Base-by-base conservation (phyloP, 2,888 invertebrate genomes). In the Phlogophora meticulosa region DNA sequence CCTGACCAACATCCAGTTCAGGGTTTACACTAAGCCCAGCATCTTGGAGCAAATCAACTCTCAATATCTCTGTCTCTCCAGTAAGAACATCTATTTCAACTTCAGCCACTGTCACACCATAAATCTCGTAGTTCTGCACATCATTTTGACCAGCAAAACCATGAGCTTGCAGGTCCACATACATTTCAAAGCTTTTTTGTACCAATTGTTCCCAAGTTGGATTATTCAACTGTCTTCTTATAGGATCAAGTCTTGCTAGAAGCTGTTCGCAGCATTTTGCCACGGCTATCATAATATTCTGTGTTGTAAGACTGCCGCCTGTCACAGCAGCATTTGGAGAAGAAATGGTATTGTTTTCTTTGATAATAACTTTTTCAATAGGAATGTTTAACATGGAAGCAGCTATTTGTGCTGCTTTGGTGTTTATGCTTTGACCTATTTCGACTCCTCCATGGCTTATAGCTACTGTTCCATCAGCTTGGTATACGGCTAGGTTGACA, bases 371-470 rank as follows among this genome's bases (percentile, higher is more conserved):
- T 88, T 96, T 94, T 0, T 96, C 96, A 56, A 98, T 69, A 0
- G 96, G 95, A 65, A 97, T 96, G 0, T 96, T 96, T 4, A 98
- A 89, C 15, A 95, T 94, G 78, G 96, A 94, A 0, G 97, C 97
- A 68, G 96, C 96, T 5, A 97, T 96, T 92, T 97, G 97, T 10
- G 96, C 95, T 5, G 96, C 96, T 96, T 97, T 92, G 1, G 97
- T 98, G 74, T 98, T 92, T 57, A 98, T 94, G 0, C 98, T 98
- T 93, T 98, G 98, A 0, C 98, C 98, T 87, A 96, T 96, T 93
- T 97, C 97, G 24, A 97, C 91, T 1, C 97, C 97, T 36, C 96
- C 96, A 72, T 97, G 97, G 2, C 96, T 90, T 24, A 98, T 94
- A 2, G 96, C 93, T 1, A 98, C 97, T 3, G 96, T 96, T 0